Evolutionary conservation across 2,797 vertebrate genomes (phyloP).

Genomic region (Discoglossus pictus): DNA sequence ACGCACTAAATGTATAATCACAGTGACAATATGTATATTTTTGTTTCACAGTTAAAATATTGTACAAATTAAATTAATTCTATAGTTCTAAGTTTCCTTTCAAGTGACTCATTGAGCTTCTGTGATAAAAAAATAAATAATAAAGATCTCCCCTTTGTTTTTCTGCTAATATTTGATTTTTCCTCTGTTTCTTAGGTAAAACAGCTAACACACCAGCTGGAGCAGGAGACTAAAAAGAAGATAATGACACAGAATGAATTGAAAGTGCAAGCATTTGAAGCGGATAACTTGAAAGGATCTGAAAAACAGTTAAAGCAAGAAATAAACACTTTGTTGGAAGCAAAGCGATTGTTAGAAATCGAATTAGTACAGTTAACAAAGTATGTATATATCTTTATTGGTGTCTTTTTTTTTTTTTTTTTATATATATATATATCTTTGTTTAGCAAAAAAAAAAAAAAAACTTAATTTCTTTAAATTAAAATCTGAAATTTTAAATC

Average conservation of each 20-base stretch:
- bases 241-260: slow-evolving; percentile 82
- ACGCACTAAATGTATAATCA: too few species aligned
- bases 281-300: slow-evolving; percentile 87
- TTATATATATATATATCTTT: background rate
- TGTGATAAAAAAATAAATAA: too few species aligned
- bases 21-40: too few species aligned
- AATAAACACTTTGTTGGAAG: slow-evolving; percentile 88
- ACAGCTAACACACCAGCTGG: slow-evolving; percentile 79
- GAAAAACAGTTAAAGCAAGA: slow-evolving; percentile 98
- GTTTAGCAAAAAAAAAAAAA: too few species aligned
- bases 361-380: slow-evolving; percentile 95
- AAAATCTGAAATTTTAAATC: too few species aligned
- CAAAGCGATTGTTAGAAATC: slow-evolving; percentile 92
- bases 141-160: too few species aligned
- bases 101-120: too few species aligned
- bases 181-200: slow-evolving; percentile 73
- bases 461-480: too few species aligned
- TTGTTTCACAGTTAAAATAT: too few species aligned
- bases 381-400: slow-evolving; percentile 79
- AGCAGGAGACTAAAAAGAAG: slow-evolving; percentile 89
- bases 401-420: background rate
- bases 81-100: too few species aligned
- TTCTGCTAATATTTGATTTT: too few species aligned
- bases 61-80: too few species aligned
- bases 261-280: slow-evolving; percentile 84